Percentiles rank a stretch among this genome's conserved stretches.
Evolutionary conservation across 2,113 vertebrate species (phyloP).

Genomic region (Thunnus thynnus): DNA sequence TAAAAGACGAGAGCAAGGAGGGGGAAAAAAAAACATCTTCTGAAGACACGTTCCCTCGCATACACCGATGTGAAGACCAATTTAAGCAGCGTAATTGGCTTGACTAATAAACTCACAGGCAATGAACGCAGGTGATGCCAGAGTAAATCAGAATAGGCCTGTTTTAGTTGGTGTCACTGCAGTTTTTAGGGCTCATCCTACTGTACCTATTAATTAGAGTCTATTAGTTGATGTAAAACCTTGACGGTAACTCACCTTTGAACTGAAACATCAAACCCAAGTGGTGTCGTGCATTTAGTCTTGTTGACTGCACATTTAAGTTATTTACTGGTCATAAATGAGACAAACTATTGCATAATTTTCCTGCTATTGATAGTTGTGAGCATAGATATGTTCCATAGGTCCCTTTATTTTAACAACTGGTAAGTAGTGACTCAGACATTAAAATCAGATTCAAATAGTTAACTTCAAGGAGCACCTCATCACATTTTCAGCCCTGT

Average conservation of each 20-base stretch:
- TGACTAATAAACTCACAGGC: conserved; percentile 55
- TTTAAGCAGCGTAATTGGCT: conserved; percentile 66
- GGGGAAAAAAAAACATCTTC: conserved; percentile 53
- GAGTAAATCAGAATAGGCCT: conserved; percentile 30
- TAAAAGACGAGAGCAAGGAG: conserved; percentile 59
- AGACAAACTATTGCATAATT: neutral
- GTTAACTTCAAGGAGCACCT: no score
- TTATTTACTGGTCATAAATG: neutral
- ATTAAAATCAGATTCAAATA: neutral
- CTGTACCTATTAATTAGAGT: neutral
- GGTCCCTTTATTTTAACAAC: neutral
- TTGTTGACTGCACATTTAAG: neutral
- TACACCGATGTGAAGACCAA: conserved; percentile 57
- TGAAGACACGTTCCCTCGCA: conserved; percentile 38
- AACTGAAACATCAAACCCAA: neutral
- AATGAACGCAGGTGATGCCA: conserved; percentile 58
- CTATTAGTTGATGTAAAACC: neutral
- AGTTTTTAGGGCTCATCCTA: conserved; percentile 28
- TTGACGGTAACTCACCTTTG: conserved; percentile 1
- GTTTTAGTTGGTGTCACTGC: conserved; percentile 31
- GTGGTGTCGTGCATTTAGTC: neutral
- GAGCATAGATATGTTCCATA: neutral
- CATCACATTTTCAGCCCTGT: no score
- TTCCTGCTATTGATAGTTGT: neutral
- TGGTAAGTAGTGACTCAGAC: neutral